Evolutionary conservation across 2,113 vertebrate species (phyloP), one percentile per base, ranked within the genome.

Genomic region (Corynorhinus townsendii): DNA sequence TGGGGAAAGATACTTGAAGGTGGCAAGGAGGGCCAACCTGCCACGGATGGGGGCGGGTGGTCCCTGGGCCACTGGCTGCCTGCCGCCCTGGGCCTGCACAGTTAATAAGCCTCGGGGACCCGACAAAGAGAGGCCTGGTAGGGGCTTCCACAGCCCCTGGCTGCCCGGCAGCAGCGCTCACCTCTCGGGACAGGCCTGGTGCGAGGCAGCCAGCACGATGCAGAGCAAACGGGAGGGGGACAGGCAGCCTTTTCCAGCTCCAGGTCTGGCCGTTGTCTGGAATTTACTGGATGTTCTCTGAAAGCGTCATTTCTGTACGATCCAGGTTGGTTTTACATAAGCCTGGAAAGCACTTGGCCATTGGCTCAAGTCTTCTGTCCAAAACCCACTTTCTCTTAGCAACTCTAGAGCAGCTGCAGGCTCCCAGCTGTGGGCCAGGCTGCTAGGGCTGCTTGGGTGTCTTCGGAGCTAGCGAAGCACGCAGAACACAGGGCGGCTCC

Each of bases 311-410:
- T 94, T 88, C 82, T 94, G 49, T 28, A 90, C 47, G 92, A 88
- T 68, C 49, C 66, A 71, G 71, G 56, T 88, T 90, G 62, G 89
- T 59, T 87, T 96, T 76, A 90, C 72, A 90, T 28, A 88, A 95
- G 89, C 49, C 81, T 28, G 85, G 68, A 52, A 89, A 95, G 83
- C 19, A 14, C 54, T 82, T 49, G 86, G 77, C 43, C 86, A 86
- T 89, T 19, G 11, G 86, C 79, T 90, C 77, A 62, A 91, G 88
- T 94, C 86, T 33, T 64, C 62, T 33, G 12, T 64, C 62, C 62
- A 64, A 64, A 33, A 33, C 62, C 62, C 62, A 64, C 30, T 64
- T 79, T 95, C 54, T 22, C 69, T 71, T 17, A 86, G 77, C 59
- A 68, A 30, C 62, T 43, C 35, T 17, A 64, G 86, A 91, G 72